These are phyloP conservation scores for Drosophila willistoni DNA, from an alignment of 1,140 invertebrate genomes.

Conservation along the genomic window DNA sequence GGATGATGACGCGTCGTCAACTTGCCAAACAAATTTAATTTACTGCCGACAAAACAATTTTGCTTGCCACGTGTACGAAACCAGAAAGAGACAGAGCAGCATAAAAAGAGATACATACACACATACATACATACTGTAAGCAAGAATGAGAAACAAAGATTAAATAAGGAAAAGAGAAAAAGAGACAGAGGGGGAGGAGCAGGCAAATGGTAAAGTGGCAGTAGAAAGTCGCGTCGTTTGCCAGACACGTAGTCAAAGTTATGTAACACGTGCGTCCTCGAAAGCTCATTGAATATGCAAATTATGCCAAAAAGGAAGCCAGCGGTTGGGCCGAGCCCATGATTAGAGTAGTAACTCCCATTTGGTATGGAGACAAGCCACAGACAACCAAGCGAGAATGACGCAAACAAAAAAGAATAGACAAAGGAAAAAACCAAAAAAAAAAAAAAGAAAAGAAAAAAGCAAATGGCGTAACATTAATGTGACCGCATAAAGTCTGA, in stretches of 20 bases:
- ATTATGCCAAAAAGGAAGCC: conserved; percentile 61
- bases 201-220: conserved; percentile 10
- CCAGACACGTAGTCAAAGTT: conserved; percentile 69
- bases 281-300: conserved; percentile 78
- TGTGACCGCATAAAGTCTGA: conserved; percentile 23
- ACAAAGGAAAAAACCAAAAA: conserved; percentile 57
- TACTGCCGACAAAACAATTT: conserved; percentile 76
- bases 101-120: conserved; percentile 3
- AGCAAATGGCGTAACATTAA: conserved; percentile 64
- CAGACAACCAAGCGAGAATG: conserved; percentile 34
- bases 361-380: conserved; percentile 31
- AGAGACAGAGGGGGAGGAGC: neutral
- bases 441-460: conserved; percentile 26
- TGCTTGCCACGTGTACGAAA: conserved; percentile 72
- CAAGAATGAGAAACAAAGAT: neutral
- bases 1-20: conserved; percentile 1
- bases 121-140: neutral
- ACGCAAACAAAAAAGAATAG: conserved; percentile 59
- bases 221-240: conserved; percentile 51
- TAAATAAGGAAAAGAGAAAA: neutral
- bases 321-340: conserved; percentile 54
- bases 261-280: conserved; percentile 73
- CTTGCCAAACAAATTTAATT: conserved; percentile 72
- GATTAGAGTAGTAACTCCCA: conserved; percentile 45
- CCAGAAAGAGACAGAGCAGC: conserved; percentile 10